Evolutionary conservation across 2,797 vertebrate genomes (phyloP), one percentile per base, ranked within the genome.

Genomic region (Malurus leucopterus): DNA sequence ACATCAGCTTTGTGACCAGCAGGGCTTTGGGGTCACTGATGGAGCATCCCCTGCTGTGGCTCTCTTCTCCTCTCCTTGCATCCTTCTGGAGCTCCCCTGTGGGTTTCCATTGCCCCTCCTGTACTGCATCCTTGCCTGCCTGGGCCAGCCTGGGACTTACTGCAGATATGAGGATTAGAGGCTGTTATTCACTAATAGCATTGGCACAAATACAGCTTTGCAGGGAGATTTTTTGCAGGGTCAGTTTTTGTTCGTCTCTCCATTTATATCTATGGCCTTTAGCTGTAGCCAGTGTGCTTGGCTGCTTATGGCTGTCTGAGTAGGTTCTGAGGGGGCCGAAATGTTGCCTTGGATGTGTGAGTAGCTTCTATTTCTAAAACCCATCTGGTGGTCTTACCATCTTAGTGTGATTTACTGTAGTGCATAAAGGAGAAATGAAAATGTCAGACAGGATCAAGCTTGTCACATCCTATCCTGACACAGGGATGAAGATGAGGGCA

Each of bases 401-500:
- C 27, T 38, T 53, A n/a, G 19, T 38, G 46, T 41, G n/a, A 71
- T 74, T 71, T 61, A 41, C 27, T 75, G 36, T 38, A 32, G 27
- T 1, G 2, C 17, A 36, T 43, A 34, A 72, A 82, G 26, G 53
- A 62, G 26, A 76, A 84, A 55, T 26, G 44, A 68, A 57, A 46
- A 38, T 13, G 26, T 71, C 18, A 57, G 20, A 12, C 32, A 54
- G 34, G 18, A n/a, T 61, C 13, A n/a, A 59, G 32, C 22, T 63
- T 71, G 22, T 47, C n/a, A 30, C 11, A 5, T 79, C 27, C 22
- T 13, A 40, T 44, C 44, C 30, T 34, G 19, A 47, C 20, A 13
- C 4, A 2, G 23, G 6, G 38, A 36, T 62, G 34, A 13, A 61
- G 61, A 23, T 2, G 3, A 71, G 23, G 41, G 11, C 0, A 0